Evolutionary conservation across 2,888 invertebrate genomes (phyloP), one percentile per base, ranked within the genome.

Genomic region (Mallateleia sp.): DNA sequence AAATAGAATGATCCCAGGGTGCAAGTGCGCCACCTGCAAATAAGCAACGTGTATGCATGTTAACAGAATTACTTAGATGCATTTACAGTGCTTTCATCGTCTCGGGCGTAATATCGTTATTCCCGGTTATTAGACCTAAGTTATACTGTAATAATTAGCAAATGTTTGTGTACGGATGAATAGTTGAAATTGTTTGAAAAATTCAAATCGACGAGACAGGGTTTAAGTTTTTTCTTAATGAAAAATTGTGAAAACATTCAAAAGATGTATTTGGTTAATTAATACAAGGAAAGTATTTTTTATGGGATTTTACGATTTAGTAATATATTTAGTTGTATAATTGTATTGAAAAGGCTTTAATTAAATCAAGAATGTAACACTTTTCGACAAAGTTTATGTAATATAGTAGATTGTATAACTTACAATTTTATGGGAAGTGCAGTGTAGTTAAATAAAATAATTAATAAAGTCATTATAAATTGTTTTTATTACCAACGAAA

Each of bases 11-110:
- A 88, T 79, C 85, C 75, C 62, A n/a, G 71, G 82, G n/a, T 88
- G 83, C 88, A 85, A 82, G 64, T 80, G 88, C 80, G 64, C 72
- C 75, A 87, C 88, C 83, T 88, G 90, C 90, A 90, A 93, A 92
- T 93, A 92, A 93, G 91, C 92, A 89, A 72, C 78, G 88, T 91
- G 91, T 92, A 91, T 91, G 92, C 92, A 92, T 90, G 94, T 94
- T 94, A 94, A 92, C 92, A 90, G 91, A 92, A 85, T 85, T 88
- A 85, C 88, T 77, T 80, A 62, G 81, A 78, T 86, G 78, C 88
- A 85, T 85, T 85, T 82, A 84, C 79, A 71, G 81, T 64, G 86
- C 78, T 82, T 82, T 79, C 83, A 80, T 79, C 62, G 84, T 85
- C 81, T 81, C 72, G 77, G 77, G 82, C 90, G 89, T 93, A 93